These are phyloP conservation scores for Stercorarius parasiticus DNA, from an alignment of 2,113 vertebrate species.

Conservation along the genomic window DNA sequence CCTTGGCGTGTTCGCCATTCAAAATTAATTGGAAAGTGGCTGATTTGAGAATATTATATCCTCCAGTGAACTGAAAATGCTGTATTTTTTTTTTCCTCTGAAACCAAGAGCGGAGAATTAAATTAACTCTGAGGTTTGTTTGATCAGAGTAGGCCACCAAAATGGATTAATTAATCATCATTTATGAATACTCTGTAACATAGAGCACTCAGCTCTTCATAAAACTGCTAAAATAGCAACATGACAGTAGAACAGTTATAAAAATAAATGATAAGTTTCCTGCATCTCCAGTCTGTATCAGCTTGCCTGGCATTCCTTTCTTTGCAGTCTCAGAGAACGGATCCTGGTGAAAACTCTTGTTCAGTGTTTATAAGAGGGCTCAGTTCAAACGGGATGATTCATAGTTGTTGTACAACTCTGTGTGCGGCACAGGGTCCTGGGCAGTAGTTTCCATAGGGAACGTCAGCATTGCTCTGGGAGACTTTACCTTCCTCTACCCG, in stretches of 20 bases:
- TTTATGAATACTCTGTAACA: slow-evolving; percentile 21
- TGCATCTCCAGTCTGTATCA: background rate
- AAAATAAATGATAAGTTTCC: slow-evolving; percentile 4
- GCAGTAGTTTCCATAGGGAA: background rate
- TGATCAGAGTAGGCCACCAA: slow-evolving; percentile 34
- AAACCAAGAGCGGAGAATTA: slow-evolving; percentile 45
- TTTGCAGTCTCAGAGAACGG: background rate
- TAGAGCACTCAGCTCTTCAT: slow-evolving; percentile 23
- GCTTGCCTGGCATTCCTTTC: background rate
- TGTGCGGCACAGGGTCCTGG: background rate
- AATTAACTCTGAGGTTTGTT: slow-evolving; percentile 62
- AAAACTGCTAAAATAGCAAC: slow-evolving; percentile 45
- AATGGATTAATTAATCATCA: slow-evolving; percentile 67
- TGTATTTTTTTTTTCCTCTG: background rate
- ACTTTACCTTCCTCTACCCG: background rate
- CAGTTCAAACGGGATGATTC: background rate
- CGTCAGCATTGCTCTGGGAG: background rate
- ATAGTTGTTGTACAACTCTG: background rate
- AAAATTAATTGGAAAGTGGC: slow-evolving; percentile 65
- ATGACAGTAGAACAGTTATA: slow-evolving; percentile 14
- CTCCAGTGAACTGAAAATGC: slow-evolving; percentile 31
- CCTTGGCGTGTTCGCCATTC: background rate
- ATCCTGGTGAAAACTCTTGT: background rate
- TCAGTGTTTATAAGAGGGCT: background rate
- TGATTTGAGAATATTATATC: slow-evolving; percentile 57